Conservation (phyloP, 2,888 invertebrate genomes). For the Neria commutata region DNA sequence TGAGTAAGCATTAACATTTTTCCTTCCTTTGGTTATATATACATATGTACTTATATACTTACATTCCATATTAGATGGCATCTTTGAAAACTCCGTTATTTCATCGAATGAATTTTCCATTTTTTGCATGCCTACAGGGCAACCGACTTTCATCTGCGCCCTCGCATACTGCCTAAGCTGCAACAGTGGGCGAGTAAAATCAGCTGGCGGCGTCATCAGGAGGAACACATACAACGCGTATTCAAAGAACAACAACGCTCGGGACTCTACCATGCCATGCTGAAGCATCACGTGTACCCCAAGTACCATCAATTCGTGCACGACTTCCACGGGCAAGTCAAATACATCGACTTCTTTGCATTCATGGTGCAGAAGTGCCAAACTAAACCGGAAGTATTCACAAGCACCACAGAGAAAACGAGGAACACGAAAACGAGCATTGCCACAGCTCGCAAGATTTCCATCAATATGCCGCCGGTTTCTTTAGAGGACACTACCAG, state of each 20-base stretch:
- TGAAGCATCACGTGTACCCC: conserved; percentile 47
- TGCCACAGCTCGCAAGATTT: too few species aligned
- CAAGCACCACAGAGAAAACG: too few species aligned
- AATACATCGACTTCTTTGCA: conserved; percentile 49
- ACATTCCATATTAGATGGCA: neutral
- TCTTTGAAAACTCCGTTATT: conserved; percentile 9
- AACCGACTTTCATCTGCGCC: conserved; percentile 32
- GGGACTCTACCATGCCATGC: conserved; percentile 49
- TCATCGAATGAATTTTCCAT: neutral
- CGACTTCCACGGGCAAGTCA: conserved; percentile 38
- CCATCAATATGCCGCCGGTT: too few species aligned
- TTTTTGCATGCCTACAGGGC: too few species aligned
- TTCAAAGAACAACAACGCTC: conserved; percentile 45
- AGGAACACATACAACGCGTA: conserved; percentile 30
- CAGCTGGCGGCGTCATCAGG: conserved; percentile 40
- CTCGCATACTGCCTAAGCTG: conserved; percentile 29
- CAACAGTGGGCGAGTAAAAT: conserved; percentile 37
- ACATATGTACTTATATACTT: neutral
- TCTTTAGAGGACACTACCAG: too few species aligned
- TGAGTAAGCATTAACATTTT: conserved; percentile 17
- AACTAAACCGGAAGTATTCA: too few species aligned
- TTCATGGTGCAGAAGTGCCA: conserved; percentile 43
- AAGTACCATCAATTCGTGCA: conserved; percentile 45
- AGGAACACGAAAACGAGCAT: too few species aligned
- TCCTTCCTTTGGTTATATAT: too few species aligned